Base-by-base conservation (phyloP, 2,797 vertebrate species). In the Cetoscarus ocellatus region DNA sequence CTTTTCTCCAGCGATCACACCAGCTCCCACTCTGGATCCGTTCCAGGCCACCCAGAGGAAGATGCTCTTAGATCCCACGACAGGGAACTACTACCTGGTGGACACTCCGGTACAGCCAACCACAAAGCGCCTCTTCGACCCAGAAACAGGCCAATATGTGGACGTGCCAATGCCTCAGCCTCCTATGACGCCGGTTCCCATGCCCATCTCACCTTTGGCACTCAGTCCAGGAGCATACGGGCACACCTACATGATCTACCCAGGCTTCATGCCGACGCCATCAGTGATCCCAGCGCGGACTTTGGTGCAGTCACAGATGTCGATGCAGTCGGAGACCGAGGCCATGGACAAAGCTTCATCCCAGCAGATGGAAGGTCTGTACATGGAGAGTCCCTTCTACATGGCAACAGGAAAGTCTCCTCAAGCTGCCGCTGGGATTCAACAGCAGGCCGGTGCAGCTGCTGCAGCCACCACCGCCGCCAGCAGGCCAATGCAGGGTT, bases 91-190 rank as follows among this genome's bases (percentile, higher is more conserved):
- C 86, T 99, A 98, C 81, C 88, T 99, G 73, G 97, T 99, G 66
- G 98, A 99, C 86, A 95, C 97, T 0, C 97, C 97, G 0, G 86
- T 97, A 27, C 96, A 94, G 77, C 95, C 94, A 0, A 54, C 95
- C 67, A 97, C 96, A 61, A 94, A 93, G 55, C 95, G 97, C 47
- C 96, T 99, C 6, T 98, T 97, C 68, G 98, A 99, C 84, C 98
- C 98, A 0, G 97, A 99, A 85, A 99, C 97, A 0, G 96, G 98
- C 9, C 98, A 98, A 82, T 99, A 97, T 3, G 97, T 99, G 73
- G 97, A 99, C 0, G 94, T 99, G 42, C 96, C 98, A 0, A 61
- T 99, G 86, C 95, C 95, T 0, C 94, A 88, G 50, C 79, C 87
- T 17, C 88, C 93, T 1, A 75, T 96, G 77, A 88, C 95, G 3